Base-by-base conservation (phyloP, 35 echinoderm and acorn worm genomes). In the Lytechinus variegatus region DNA sequence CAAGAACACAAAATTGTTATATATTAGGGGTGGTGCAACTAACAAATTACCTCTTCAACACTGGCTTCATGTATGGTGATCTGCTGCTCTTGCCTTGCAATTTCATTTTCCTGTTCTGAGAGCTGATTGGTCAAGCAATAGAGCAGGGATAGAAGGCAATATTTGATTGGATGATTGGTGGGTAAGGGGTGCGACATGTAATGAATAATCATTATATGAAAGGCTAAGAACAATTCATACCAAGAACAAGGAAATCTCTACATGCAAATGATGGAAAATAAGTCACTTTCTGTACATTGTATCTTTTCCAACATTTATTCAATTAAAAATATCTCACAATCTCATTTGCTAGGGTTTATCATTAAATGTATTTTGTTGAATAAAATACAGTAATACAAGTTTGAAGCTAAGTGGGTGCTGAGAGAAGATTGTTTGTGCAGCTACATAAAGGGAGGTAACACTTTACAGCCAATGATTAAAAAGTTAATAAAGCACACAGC, bases 11-110 rank as follows among this genome's bases (percentile, higher is more conserved):
- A 79, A n/a, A 1, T 6, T 3, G 4, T n/a, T 19, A 24, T 24
- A 79, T 79, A 24, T 79, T 79, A 79, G 19, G 4, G 66, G 16
- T 79, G 12, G 16, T 79, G 12, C 7, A 24, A 79, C 8, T 86
- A 27, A 16, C 10, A 28, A 12, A 58, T 95, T 95, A 95, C 95
- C 95, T 95, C 95, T 33, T 87, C 95, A 27, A 95, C 54, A 91
- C 95, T 95, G 53, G 88, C 95, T 91, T 95, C 86, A 19, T 89
- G 95, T 9, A 95, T 87, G 27, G 4, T 66, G 55, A 95, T 89
- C 54, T 95, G 86, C 86, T 57, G 54, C 87, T 95, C 95, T 86
- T 95, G 87, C 27, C 86, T 54, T 27, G 71, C 27, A 14, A 55
- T 55, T 72, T 95, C 87, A 91, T 95, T 95, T 53, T 95, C 86